Evolutionary conservation across 2,888 invertebrate species (phyloP), one percentile per base, ranked within the genome.

Genomic region (Smittia aterrima): DNA sequence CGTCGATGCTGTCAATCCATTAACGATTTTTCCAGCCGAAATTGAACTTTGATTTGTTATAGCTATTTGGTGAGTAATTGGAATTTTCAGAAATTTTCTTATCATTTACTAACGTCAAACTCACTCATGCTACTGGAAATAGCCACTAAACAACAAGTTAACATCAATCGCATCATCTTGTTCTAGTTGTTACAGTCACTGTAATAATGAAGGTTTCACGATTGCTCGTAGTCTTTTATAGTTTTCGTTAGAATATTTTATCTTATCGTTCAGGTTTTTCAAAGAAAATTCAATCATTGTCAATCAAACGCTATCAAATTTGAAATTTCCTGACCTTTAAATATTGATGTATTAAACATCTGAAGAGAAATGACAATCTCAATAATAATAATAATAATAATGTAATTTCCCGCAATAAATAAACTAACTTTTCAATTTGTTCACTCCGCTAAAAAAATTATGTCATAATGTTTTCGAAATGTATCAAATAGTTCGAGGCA

Each of bases 391-490:
- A n/a, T n/a, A n/a, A n/a, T n/a, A n/a, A n/a, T n/a, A n/a, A n/a
- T n/a, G n/a, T n/a, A n/a, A n/a, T n/a, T n/a, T n/a, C n/a, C n/a
- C n/a, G 32, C 32, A 6, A 32, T 32, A 32, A 32, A 32, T 32
- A 32, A 32, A 32, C 32, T 3, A 32, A 9, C 32, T 32, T 32
- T 32, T 32, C 4, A 32, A 9, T 32, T n/a, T n/a, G n/a, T n/a
- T n/a, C n/a, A n/a, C n/a, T n/a, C n/a, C n/a, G n/a, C n/a, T n/a
- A n/a, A n/a, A n/a, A n/a, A n/a, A n/a, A n/a, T n/a, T n/a, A n/a
- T n/a, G n/a, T n/a, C n/a, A n/a, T n/a, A n/a, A n/a, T 9, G 84
- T 92, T 24, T 93, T 92, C 0, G 93, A 92, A 81, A 96, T 97
- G 96, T 82, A 85, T 74, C 72, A 81, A 0, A 96, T 96, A 0